phyloP scores from a whole-genome alignment of 2,113 vertebrate species.

The Gopherus evgoodei region DNA sequence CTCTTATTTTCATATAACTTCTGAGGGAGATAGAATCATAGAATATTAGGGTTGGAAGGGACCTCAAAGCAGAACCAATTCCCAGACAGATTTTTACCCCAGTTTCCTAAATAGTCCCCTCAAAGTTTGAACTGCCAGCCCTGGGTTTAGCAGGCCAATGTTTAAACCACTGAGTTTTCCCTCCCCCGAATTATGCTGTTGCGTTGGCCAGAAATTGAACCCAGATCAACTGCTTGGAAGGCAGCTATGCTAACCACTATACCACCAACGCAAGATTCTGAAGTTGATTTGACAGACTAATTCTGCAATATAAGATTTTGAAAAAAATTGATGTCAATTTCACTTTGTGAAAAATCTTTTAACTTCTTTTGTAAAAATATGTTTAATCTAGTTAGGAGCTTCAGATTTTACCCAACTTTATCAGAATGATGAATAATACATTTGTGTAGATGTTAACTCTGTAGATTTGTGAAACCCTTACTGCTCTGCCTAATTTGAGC shows the following conservation, averaged over 20 bases:
- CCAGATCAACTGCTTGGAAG: constrained; percentile 82
- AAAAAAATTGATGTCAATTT: background rate
- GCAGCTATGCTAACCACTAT: constrained; percentile 87
- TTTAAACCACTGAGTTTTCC: too few species aligned
- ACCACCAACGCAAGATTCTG: constrained; percentile 77
- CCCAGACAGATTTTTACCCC: too few species aligned
- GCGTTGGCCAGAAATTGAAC: background rate
- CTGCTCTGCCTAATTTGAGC: background rate
- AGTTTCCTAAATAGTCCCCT: too few species aligned
- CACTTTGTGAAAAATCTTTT: background rate
- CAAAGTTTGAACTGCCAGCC: too few species aligned
- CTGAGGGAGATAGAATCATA: too few species aligned
- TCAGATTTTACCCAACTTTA: background rate
- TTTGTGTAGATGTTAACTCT: background rate
- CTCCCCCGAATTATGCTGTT: too few species aligned
- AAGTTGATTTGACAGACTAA: too few species aligned
- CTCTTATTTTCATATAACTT: too few species aligned
- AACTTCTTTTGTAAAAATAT: background rate
- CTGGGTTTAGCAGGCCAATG: too few species aligned
- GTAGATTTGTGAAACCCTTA: background rate
- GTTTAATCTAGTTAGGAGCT: background rate
- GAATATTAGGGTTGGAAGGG: too few species aligned
- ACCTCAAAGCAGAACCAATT: too few species aligned
- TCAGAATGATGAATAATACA: background rate
- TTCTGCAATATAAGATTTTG: background rate